Evolutionary conservation across 2,113 vertebrate genomes (phyloP).

Genomic region (Nesoenas mayeri): DNA sequence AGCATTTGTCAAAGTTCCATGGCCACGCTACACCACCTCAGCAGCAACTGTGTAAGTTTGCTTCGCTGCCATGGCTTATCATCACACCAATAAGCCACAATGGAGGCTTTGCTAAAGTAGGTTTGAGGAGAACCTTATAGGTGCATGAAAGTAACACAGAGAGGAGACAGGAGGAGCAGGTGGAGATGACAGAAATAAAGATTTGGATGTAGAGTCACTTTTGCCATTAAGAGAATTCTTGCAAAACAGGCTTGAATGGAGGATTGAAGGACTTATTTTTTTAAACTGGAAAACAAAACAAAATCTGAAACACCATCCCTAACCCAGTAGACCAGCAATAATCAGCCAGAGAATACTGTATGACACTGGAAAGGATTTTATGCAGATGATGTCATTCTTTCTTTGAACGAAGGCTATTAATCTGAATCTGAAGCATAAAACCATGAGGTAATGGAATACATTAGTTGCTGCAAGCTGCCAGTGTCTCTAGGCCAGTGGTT

Average conservation of each 20-base stretch:
- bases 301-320: neutral
- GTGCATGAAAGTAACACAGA: neutral
- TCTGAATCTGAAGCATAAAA: slow-evolving; percentile 41
- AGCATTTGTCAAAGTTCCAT: neutral
- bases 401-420: slow-evolving; percentile 52
- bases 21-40: neutral
- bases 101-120: neutral
- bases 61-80: neutral
- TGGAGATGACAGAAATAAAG: neutral
- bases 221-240: neutral
- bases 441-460: slow-evolving; percentile 46
- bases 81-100: neutral
- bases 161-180: neutral
- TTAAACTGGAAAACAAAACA: neutral
- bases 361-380: slow-evolving; percentile 46
- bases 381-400: slow-evolving; percentile 50
- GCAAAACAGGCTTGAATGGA: neutral
- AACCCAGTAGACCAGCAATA: slow-evolving; percentile 22
- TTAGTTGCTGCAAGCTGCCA: slow-evolving; percentile 45
- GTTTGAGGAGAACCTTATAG: neutral
- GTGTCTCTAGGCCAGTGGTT: neutral
- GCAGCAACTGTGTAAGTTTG: neutral
- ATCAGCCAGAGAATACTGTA: slow-evolving; percentile 5
- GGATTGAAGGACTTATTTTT: neutral
- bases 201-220: neutral